Evolutionary conservation across 2,797 vertebrate species (phyloP).

Genomic region (Schizothorax lantsangensis): DNA sequence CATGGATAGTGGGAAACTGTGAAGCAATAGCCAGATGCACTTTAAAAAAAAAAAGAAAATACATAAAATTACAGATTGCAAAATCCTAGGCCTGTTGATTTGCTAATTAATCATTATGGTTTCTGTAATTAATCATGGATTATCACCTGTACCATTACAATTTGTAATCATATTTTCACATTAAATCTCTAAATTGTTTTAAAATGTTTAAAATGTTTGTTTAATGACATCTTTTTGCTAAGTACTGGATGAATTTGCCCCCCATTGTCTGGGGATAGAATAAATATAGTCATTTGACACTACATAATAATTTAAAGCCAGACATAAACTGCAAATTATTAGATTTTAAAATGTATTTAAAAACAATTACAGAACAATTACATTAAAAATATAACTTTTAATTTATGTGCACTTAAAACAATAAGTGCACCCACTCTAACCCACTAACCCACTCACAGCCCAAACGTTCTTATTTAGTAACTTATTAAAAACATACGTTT

Average conservation of each 20-base stretch:
- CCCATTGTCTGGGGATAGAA: background rate
- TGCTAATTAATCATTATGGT: background rate
- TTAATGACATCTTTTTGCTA: background rate
- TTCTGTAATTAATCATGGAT: background rate
- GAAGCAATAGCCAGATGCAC: background rate
- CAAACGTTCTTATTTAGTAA: too few species aligned
- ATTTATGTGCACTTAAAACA: background rate
- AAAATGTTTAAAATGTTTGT: too few species aligned
- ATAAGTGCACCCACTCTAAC: too few species aligned
- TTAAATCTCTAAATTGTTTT: background rate
- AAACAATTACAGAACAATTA: background rate
- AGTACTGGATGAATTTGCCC: background rate
- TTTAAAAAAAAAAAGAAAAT: background rate
- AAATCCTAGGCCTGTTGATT: background rate
- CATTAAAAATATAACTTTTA: background rate
- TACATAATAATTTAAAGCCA: background rate
- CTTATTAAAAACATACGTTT: too few species aligned
- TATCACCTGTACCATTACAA: background rate
- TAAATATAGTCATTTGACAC: background rate
- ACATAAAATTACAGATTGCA: background rate
- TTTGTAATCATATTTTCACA: background rate
- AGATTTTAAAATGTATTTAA: background rate
- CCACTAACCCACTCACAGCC: too few species aligned
- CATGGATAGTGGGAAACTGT: background rate
- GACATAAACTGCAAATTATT: background rate